Percentiles rank a stretch among this genome's conserved stretches.
phyloP scores from a whole-genome alignment of 2,888 invertebrate genomes.

The Drosophila aldrichi region DNA sequence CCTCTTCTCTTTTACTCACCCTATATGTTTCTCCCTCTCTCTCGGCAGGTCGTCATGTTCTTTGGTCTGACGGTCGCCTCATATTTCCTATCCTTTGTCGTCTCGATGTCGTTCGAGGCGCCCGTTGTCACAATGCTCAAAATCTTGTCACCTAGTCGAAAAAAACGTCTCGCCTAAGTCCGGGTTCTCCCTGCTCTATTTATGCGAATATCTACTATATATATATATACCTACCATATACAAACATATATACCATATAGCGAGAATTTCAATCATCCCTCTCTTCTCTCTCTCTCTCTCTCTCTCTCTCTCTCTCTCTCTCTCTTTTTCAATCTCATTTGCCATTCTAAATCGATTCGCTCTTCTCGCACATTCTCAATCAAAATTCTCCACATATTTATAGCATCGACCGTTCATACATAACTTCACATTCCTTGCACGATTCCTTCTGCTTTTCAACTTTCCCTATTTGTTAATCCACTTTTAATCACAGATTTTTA shows the following conservation, averaged over 20 bases:
- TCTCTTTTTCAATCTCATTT: constrained; percentile 1
- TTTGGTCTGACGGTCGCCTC: constrained; percentile 93
- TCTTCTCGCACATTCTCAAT: constrained; percentile 35
- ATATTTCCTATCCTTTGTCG: constrained; percentile 90
- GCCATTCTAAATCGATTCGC: constrained; percentile 6
- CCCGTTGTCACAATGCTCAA: constrained; percentile 94
- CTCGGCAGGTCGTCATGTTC: constrained; percentile 90
- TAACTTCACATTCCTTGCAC: constrained; percentile 1
- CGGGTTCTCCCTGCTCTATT: constrained; percentile 49
- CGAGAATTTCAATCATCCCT: constrained; percentile 14
- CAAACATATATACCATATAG: constrained; percentile 34
- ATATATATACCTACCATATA: constrained; percentile 21
- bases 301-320: background rate
- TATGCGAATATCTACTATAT: constrained; percentile 55
- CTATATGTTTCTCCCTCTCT: background rate
- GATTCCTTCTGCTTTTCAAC: background rate
- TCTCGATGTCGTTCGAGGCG: constrained; percentile 93
- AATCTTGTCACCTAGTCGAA: constrained; percentile 87
- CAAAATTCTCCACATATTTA: constrained; percentile 60
- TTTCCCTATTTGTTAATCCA: constrained; percentile 6
- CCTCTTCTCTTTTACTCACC: background rate
- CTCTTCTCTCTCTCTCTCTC: background rate
- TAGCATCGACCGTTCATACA: constrained; percentile 63
- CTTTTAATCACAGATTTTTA: constrained; percentile 14
- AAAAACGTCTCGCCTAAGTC: constrained; percentile 84